Percentiles rank a stretch among this genome's conserved stretches.
Conservation (phyloP, 2,888 invertebrate genomes). For the Mallateleia sp. region DNA sequence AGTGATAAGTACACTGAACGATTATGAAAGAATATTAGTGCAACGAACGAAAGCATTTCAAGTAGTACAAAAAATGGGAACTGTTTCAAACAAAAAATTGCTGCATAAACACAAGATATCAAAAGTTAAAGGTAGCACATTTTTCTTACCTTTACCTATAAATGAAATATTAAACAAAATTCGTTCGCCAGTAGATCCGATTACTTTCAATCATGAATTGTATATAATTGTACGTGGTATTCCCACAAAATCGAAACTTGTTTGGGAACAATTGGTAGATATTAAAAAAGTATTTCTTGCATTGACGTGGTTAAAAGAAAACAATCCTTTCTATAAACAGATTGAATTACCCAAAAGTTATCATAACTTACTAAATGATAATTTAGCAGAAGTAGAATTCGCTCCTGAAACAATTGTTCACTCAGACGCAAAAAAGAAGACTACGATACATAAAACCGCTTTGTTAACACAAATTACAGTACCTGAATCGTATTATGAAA, state of each 20-base stretch:
- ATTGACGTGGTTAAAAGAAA: conserved; percentile 82
- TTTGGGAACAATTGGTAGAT: conserved; percentile 8
- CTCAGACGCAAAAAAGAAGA: no score
- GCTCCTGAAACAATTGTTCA: no score
- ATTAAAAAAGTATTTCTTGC: conserved; percentile 71
- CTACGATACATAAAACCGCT: no score
- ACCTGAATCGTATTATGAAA: no score
- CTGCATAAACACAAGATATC: neutral
- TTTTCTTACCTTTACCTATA: neutral
- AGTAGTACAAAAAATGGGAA: conserved; percentile 80
- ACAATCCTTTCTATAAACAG: conserved; percentile 81
- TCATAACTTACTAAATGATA: neutral
- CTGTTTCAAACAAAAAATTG: conserved; percentile 62
- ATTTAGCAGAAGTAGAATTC: no score
- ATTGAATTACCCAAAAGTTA: conserved; percentile 79
- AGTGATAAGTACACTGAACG: no score
- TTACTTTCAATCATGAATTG: conserved; percentile 73
- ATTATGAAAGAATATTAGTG: neutral
- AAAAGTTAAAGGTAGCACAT: neutral
- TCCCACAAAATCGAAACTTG: neutral
- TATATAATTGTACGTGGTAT: neutral
- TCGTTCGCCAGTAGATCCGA: conserved; percentile 78
- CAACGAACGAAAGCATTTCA: conserved; percentile 21
- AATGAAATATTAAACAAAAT: conserved; percentile 81
- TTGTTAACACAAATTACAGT: no score